phyloP scores from a whole-genome alignment of 2,797 vertebrate genomes.

The Esox masquinongy region DNA sequence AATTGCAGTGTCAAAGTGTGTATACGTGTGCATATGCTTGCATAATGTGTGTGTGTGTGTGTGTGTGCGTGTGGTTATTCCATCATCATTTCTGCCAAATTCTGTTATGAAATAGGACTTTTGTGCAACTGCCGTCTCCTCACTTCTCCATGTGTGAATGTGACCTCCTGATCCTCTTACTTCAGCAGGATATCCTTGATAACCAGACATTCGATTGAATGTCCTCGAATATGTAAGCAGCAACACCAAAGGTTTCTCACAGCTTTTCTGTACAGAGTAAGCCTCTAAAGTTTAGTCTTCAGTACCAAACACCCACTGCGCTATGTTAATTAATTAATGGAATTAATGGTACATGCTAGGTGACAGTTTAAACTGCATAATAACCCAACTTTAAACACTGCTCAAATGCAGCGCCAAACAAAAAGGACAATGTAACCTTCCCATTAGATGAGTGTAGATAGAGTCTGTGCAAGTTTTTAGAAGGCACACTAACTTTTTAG shows the following conservation, averaged over 20 bases:
- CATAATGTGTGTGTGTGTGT: background rate
- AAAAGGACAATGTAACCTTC: too few relatives aligned
- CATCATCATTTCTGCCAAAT: background rate
- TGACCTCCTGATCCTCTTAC: background rate
- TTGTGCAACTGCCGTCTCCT: background rate
- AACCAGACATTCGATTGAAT: background rate
- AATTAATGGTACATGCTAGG: too few relatives aligned
- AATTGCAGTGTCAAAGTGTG: background rate
- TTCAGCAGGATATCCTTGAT: background rate
- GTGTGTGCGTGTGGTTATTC: background rate
- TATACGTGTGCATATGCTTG: background rate
- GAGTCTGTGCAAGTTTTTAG: too few relatives aligned
- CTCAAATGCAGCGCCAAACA: too few relatives aligned
- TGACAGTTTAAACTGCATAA: too few relatives aligned
- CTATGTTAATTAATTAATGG: too few relatives aligned
- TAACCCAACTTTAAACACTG: too few relatives aligned
- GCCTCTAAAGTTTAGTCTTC: background rate
- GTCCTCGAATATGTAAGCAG: background rate
- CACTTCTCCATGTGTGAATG: background rate
- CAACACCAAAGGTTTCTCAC: background rate
- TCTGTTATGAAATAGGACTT: background rate
- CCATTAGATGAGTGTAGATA: too few relatives aligned
- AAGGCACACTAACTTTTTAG: too few relatives aligned
- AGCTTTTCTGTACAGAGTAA: background rate
- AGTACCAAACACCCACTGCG: background rate